A percentile compares a stretch with the other conserved stretches of the same genome.
Conservation (phyloP, 2,797 vertebrate genomes). For the Silurus aristotelis region DNA sequence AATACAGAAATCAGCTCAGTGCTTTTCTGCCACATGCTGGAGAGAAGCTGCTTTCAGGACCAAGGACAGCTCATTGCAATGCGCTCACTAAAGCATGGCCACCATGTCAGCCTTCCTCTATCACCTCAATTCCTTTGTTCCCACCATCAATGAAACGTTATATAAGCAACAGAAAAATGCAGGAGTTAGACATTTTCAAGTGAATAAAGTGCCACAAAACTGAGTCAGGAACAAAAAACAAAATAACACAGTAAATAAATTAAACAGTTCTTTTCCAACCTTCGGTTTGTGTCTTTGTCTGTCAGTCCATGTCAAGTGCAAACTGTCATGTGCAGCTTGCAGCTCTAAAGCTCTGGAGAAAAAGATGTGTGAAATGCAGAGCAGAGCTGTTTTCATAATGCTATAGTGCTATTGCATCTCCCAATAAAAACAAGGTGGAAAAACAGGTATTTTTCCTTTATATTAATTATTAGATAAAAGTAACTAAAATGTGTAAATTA, state of each 20-base stretch:
- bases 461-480: neutral
- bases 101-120: conserved; percentile 20
- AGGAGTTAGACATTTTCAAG: neutral
- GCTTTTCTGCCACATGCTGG: conserved; percentile 28
- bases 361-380: neutral
- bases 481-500: neutral
- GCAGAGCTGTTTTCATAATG: conserved; percentile 1
- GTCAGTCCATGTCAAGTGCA: neutral
- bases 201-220: neutral
- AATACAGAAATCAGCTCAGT: conserved; percentile 44
- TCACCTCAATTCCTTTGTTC: conserved; percentile 22
- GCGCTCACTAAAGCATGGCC: conserved; percentile 7
- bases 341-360: neutral
- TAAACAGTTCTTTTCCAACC: neutral
- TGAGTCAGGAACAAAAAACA: neutral
- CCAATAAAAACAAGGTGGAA: neutral
- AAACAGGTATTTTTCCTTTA: too few species aligned
- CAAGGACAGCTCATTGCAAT: conserved; percentile 45
- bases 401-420: neutral
- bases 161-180: neutral
- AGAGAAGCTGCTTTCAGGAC: conserved; percentile 47
- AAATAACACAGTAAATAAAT: neutral
- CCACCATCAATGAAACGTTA: neutral
- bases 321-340: neutral
- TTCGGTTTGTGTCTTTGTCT: neutral